Percentiles rank a stretch among this genome's conserved stretches.
Conservation (phyloP, 1,140 invertebrate genomes). For the Cyphomyrmex costatus region DNA sequence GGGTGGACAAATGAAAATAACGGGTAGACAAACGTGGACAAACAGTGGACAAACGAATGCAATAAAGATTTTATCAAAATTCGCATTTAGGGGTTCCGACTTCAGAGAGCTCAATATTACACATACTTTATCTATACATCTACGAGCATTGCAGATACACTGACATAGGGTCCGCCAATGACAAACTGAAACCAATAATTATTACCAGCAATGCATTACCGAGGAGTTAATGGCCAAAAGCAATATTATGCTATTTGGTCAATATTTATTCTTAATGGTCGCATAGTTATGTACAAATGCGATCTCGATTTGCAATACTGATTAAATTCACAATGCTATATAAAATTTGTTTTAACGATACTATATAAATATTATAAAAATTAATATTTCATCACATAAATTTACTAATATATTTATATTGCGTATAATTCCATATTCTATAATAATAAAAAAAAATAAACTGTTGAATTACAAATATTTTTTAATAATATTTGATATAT, state of each 20-base stretch:
- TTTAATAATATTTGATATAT: neutral
- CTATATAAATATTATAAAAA: neutral
- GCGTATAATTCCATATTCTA: neutral
- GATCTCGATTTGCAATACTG: conserved; percentile 5
- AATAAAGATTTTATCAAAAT: no score
- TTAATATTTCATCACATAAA: neutral
- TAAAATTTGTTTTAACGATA: neutral
- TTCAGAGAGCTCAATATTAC: neutral
- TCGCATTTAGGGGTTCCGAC: no score
- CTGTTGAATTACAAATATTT: neutral
- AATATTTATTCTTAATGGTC: conserved; percentile 44
- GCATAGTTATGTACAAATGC: neutral
- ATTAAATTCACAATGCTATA: neutral
- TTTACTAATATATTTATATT: neutral
- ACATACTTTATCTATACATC: conserved; percentile 29
- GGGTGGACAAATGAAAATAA: no score
- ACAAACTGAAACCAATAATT: conserved; percentile 37
- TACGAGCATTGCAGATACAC: neutral
- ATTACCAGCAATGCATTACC: conserved; percentile 23
- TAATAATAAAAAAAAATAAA: neutral
- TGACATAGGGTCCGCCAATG: conserved; percentile 8
- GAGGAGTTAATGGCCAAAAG: conserved; percentile 34
- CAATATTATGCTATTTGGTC: conserved; percentile 35
- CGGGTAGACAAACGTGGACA: no score
- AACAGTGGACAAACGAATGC: no score